Evolutionary conservation across 35 echinoderm and acorn worm genomes (phyloP).

Genomic region (Hemicentrotus pulcherrimus): DNA sequence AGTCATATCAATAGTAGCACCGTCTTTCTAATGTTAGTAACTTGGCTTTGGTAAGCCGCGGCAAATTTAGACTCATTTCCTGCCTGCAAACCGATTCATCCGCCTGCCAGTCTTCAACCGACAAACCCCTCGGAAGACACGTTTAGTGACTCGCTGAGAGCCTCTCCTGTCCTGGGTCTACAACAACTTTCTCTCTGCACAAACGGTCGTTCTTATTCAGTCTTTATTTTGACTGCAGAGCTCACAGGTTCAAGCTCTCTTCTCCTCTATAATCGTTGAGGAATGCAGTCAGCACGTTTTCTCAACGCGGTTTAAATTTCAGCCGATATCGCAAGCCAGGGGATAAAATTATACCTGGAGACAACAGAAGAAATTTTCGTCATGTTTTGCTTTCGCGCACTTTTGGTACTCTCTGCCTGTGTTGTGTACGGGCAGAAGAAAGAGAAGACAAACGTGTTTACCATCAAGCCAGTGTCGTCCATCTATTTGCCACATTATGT

Average conservation of each 20-base stretch:
- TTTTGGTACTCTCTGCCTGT: constrained; percentile 1
- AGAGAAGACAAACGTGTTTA: constrained; percentile 44
- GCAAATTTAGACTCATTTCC: constrained; percentile 52
- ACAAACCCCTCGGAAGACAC: neutral
- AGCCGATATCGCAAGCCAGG: neutral
- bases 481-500: constrained; percentile 33
- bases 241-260: neutral
- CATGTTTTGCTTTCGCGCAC: constrained; percentile 37
- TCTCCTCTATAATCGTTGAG: neutral
- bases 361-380: neutral
- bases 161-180: neutral
- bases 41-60: constrained; percentile 13
- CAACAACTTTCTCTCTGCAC: neutral
- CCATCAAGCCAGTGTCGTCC: neutral
- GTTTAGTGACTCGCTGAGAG: neutral
- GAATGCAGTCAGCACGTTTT: neutral
- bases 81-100: constrained; percentile 24
- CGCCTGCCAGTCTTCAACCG: neutral
- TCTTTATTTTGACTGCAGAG: neutral
- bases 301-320: neutral
- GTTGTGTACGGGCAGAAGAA: constrained; percentile 21
- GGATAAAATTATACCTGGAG: neutral
- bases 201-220: neutral
- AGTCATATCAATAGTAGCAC: constrained; percentile 29
- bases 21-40: constrained; percentile 8